These are phyloP conservation scores for Ditula angustiorana DNA, from an alignment of 2,888 invertebrate genomes.

Conservation along the genomic window DNA sequence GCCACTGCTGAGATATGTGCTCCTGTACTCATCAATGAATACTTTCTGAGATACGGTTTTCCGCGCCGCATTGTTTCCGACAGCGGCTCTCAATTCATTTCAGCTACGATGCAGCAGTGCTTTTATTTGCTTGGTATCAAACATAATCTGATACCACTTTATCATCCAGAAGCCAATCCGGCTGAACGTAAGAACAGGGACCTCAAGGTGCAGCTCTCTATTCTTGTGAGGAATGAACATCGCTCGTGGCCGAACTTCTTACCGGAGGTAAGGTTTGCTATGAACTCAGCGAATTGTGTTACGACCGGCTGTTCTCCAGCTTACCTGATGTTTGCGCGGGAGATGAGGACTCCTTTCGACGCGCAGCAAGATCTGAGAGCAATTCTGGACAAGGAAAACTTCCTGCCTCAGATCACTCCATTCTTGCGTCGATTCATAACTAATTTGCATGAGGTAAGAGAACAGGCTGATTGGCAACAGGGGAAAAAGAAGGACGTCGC, in stretches of 20 bases:
- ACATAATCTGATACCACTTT: slow-evolving; percentile 49
- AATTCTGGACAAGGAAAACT: slow-evolving; percentile 39
- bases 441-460: slow-evolving; percentile 10
- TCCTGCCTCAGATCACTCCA: slow-evolving; percentile 41
- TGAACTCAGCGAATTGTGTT: slow-evolving; percentile 44
- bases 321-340: slow-evolving; percentile 51
- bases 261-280: slow-evolving; percentile 48
- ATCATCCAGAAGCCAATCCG: slow-evolving; percentile 58
- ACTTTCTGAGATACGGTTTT: slow-evolving; percentile 46
- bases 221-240: slow-evolving; percentile 47
- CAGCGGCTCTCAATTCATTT: slow-evolving; percentile 48
- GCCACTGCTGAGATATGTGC: slow-evolving; percentile 44
- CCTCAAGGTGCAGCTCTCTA: slow-evolving; percentile 50
- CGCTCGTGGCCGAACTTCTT: slow-evolving; percentile 45
- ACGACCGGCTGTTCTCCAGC: slow-evolving; percentile 47
- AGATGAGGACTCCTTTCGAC: slow-evolving; percentile 46
- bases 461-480: too few species aligned
- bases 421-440: slow-evolving; percentile 30
- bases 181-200: slow-evolving; percentile 56
- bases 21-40: slow-evolving; percentile 40
- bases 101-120: slow-evolving; percentile 46
- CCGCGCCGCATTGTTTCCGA: slow-evolving; percentile 46
- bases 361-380: slow-evolving; percentile 36
- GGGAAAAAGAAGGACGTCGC: too few species aligned
- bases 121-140: slow-evolving; percentile 42